These are phyloP conservation scores for Tipula lateralis DNA, from an alignment of 2,888 invertebrate species.

Conservation along the genomic window DNA sequence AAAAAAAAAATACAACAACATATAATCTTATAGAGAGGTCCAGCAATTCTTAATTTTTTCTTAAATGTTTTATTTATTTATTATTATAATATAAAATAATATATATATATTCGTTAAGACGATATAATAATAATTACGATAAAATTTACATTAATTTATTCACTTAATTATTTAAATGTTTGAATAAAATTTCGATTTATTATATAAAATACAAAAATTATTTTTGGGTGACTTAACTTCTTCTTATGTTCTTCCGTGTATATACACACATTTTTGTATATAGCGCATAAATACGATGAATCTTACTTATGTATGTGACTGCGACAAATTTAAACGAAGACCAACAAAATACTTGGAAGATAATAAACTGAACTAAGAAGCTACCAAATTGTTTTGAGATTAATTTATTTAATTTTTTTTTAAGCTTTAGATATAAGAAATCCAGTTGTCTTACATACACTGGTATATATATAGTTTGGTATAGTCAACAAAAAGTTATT, in stretches of 20 bases:
- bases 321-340: conserved; percentile 15
- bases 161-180: conserved; percentile 27
- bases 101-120: neutral
- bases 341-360: neutral
- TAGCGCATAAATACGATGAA: neutral
- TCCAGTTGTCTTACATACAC: neutral
- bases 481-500: neutral
- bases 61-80: neutral
- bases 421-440: neutral
- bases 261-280: neutral
- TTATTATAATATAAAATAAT: neutral
- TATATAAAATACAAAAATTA: neutral
- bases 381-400: conserved; percentile 15
- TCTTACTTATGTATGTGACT: conserved; percentile 7
- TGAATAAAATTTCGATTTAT: conserved; percentile 11
- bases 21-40: no score
- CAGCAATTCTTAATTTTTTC: no score
- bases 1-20: neutral
- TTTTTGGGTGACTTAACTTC: neutral
- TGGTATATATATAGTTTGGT: neutral
- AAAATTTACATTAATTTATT: conserved; percentile 29
- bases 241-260: neutral
- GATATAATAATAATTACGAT: conserved; percentile 29
- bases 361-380: neutral
- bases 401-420: conserved; percentile 19